Percentiles rank a stretch among this genome's conserved stretches.
Conservation (phyloP, 2,113 vertebrate genomes). For the Gavialis gangeticus region DNA sequence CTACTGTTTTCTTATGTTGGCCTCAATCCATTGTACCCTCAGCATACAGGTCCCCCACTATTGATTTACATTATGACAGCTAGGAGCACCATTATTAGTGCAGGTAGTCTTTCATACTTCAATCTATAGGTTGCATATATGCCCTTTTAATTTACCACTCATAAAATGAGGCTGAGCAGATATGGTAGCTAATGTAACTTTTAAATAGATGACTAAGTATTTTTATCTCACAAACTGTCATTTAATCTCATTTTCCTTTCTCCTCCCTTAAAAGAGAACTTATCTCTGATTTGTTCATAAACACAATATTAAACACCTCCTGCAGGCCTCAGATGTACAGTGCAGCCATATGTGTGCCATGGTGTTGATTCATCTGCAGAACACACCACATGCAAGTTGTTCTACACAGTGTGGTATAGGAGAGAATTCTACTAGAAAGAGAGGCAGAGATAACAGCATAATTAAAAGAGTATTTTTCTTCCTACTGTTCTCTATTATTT, state of each 20-base stretch:
- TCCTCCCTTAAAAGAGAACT: not conserved
- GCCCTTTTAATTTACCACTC: constrained; percentile 12
- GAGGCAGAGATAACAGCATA: not conserved
- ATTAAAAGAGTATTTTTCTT: constrained; percentile 50
- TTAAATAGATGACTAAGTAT: not conserved
- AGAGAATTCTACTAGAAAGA: not conserved
- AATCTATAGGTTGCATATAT: not conserved
- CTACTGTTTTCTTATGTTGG: rapidly evolving
- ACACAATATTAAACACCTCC: constrained; percentile 30
- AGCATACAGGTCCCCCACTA: not conserved
- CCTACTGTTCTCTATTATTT: constrained; percentile 51
- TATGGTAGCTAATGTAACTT: constrained; percentile 8
- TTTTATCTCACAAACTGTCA: constrained; percentile 3
- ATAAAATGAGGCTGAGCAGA: constrained; percentile 26
- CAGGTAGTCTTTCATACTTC: not conserved
- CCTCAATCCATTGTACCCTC: not conserved
- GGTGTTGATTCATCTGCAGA: constrained; percentile 34
- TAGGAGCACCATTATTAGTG: not conserved
- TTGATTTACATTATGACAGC: rapidly evolving
- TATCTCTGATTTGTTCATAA: constrained; percentile 41
- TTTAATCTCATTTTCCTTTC: constrained; percentile 1
- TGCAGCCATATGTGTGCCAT: not conserved
- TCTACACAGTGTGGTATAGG: constrained; percentile 26
- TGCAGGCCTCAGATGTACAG: not conserved
- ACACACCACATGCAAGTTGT: not conserved